Base-by-base conservation (phyloP, 1,140 invertebrate species). In the Drosophila tsacasi region DNA sequence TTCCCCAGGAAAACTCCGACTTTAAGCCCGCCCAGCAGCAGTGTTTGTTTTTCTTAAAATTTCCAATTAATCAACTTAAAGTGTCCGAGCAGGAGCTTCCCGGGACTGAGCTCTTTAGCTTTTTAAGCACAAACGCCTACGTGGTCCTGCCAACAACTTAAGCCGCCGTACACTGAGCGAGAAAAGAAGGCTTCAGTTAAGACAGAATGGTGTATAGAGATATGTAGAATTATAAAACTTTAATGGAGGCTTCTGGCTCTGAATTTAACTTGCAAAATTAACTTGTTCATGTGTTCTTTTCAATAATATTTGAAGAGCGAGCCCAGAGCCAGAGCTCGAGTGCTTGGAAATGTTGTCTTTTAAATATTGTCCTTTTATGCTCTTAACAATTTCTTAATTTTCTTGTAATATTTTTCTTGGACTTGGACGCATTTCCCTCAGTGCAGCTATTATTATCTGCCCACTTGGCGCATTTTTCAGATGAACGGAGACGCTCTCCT, bases 41-140 rank as follows among this genome's bases (percentile, higher is more conserved):
- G 21, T 39, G 54, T 76, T 76, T 60, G 73, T 76, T 76, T 57
- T 77, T 60, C 50, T 78, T 57, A 42, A 77, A 78, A 61, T 63
- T 77, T 63, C 52, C 75, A 78, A 78, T 78, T 78, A 78, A 78
- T 78, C 75, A 78, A 78, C 61, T 62, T 58, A 62, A 76, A 54
- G 61, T 71, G 35, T 59, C 35, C 42, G n/a, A 32, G 12, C 23
- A 17, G 25, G 12, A 25, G 12, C 21, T 59, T 8, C 27, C 10
- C 21, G 8, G 21, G 23, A 21, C 30, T 44, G 59, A 64, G 61
- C 61, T 12, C 50, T 52, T 52, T 52, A 52, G 50, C 50, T 47
- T 30, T 49, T 58, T 64, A 47, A 73, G 67, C 17, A 30, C 23
- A 6, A 12, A 23, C 5, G 23, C 57, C 46, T 25, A 42, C 35